Evolutionary conservation across 2,888 invertebrate genomes (phyloP), one percentile per base, ranked within the genome.

Genomic region (Napeogenes sylphis): DNA sequence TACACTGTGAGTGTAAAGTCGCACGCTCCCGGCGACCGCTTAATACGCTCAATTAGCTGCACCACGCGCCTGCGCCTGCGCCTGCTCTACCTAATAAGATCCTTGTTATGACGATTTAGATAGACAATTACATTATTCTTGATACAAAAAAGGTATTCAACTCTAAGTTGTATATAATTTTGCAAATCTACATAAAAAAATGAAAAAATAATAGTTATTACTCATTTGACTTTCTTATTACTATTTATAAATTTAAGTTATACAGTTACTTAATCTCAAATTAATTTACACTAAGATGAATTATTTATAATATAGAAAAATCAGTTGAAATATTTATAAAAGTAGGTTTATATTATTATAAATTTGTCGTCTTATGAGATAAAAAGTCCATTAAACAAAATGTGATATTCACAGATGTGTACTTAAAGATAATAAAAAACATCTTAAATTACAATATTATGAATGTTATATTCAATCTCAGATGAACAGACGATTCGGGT

Each of bases 21-120:
- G 59, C 63, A 56, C 59, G 57, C 64, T 59, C 56, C 45, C 58
- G 56, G 42, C 38, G 53, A 56, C 61, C 64, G 62, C 58, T 51
- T 56, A 58, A 56, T 56, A 45, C 38, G 53, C 56, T 46, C 51
- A 61, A 64, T 61, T 58, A 58, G 21, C 33, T 30, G 33, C 56
- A 58, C 53, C 53, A 35, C 58, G 46, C 33, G 30, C 35, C 12
- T 32, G 2, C 30, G 14, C 42, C 38, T 38, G 13, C 30, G 21
- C 21, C 21, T 21, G 21, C 14, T 35, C 35, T 47, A 47, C 8
- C 51, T n/a, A 13, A 12, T 47, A 4, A 3, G 12, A 45, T 56
- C 45, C 38, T 21, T 45, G 10, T 42, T 42, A 42, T 10, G 42
- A 42, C 12, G 10, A 42, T 42, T 42, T 42, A 10, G 10, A 42